phyloP scores from a whole-genome alignment of 2,113 vertebrate species.

The Arizona elegans region DNA sequence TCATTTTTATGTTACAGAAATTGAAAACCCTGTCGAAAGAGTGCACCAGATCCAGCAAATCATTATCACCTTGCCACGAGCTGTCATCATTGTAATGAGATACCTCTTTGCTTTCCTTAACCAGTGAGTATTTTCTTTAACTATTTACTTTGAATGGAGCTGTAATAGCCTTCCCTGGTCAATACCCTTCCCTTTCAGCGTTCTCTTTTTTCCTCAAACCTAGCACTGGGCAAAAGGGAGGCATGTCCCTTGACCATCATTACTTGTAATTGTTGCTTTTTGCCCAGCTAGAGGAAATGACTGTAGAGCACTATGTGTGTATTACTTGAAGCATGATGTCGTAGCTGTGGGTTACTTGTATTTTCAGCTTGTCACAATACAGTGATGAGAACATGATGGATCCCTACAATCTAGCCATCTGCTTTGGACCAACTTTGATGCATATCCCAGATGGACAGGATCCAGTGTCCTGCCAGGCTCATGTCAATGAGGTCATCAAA shows the following conservation, averaged over 20 bases:
- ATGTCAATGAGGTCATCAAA: slow-evolving; percentile 99
- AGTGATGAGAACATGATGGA: slow-evolving; percentile 99
- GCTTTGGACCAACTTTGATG: slow-evolving; percentile 97
- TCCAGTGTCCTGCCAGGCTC: slow-evolving; percentile 94
- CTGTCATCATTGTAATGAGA: slow-evolving; percentile 95
- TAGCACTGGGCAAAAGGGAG: not conserved
- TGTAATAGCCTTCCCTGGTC: not conserved
- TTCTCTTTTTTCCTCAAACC: not conserved
- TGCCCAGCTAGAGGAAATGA: accelerated
- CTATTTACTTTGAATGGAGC: not conserved
- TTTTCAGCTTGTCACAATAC: slow-evolving; percentile 89
- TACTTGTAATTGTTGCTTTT: not conserved
- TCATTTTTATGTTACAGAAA: slow-evolving; percentile 76
- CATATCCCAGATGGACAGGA: slow-evolving; percentile 97
- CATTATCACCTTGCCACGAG: slow-evolving; percentile 83
- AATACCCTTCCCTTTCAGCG: not conserved
- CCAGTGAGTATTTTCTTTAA: slow-evolving; percentile 80
- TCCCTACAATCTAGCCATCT: slow-evolving; percentile 97
- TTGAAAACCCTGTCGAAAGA: slow-evolving; percentile 84
- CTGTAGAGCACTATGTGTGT: accelerated
- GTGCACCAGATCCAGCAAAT: slow-evolving; percentile 95
- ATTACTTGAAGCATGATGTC: accelerated
- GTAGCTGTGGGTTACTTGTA: slow-evolving; percentile 14
- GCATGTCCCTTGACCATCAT: not conserved
- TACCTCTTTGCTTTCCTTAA: slow-evolving; percentile 98